Evolutionary conservation across 2,888 invertebrate genomes (phyloP), one percentile per base, ranked within the genome.

Genomic region (Athalia rosae): DNA sequence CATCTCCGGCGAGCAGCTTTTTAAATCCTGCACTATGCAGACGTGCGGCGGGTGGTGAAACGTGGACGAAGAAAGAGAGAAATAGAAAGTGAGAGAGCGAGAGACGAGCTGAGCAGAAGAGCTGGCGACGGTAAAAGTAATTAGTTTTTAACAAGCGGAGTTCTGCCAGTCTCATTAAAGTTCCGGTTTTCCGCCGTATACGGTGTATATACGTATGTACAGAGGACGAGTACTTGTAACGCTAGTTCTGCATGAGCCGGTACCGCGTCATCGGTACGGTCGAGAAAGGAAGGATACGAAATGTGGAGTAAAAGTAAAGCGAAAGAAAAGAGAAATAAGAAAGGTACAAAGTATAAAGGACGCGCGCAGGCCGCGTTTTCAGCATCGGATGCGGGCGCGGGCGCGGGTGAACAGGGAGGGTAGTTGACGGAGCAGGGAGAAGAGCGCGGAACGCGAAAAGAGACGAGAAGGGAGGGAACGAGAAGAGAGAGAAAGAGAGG

Each of bases 101-200:
- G n/a, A 58, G 58, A 71, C 56, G 47, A 48, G 47, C 48, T 47
- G 61, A 8, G 13, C 4, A 3, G 71, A 15, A 15, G 7, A 48
- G 9, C 15, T 48, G 61, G 50, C 74, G 61, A 61, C 79, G 73
- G 78, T 78, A 78, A 82, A 82, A 83, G 82, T 84, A 84, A 84
- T 84, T 84, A 83, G 83, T 84, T 84, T 84, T 84, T 83, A 84
- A 84, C 83, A 82, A 83, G 82, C 82, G 71, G 76, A 79, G 79
- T 80, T 79, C 78, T 69, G 78, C 67, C 64, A 77, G 81, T 77
- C 79, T 81, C 79, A 79, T 82, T 83, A 81, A 78, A 13, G 63
- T 63, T 41, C n/a, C 66, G 48, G 28, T 28, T 28, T 28, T 28
- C 28, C 43, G 48, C 58, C 50, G 71, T 56, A 69, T 45, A n/a